Evolutionary conservation across 1,140 invertebrate genomes (phyloP).

Genomic region (Drosophila sproati): DNA sequence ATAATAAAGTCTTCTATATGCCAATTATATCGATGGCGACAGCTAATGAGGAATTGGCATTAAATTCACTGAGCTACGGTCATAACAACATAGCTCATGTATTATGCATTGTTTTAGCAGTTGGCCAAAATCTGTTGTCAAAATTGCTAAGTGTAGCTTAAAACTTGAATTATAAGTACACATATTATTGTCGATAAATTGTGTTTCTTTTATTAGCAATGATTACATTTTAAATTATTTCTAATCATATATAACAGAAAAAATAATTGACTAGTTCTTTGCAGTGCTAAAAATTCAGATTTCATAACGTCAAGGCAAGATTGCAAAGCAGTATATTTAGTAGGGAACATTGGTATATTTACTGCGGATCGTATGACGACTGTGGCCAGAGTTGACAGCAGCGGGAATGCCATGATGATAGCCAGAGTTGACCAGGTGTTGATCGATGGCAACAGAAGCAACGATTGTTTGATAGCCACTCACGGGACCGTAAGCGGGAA

Average conservation of each 20-base stretch:
- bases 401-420: slow-evolving; percentile 1
- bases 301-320: too few species aligned
- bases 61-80: slow-evolving; percentile 16
- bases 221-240: neutral
- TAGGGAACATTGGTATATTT: slow-evolving; percentile 7
- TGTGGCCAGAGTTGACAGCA: neutral
- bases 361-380: neutral
- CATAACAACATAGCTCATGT: slow-evolving; percentile 50
- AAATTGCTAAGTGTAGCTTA: neutral
- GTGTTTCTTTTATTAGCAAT: neutral
- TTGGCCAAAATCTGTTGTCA: slow-evolving; percentile 20
- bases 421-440: neutral
- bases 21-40: slow-evolving; percentile 56
- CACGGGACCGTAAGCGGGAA: neutral
- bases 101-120: slow-evolving; percentile 54
- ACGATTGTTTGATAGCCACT: neutral
- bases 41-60: slow-evolving; percentile 50
- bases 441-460: slow-evolving; percentile 1
- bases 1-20: slow-evolving; percentile 71
- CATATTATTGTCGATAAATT: neutral
- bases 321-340: neutral
- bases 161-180: neutral
- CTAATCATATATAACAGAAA: too few species aligned
- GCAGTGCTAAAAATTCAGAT: neutral
- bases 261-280: neutral